Conservation (phyloP, 2,888 invertebrate species). For the Torymus texanus region DNA sequence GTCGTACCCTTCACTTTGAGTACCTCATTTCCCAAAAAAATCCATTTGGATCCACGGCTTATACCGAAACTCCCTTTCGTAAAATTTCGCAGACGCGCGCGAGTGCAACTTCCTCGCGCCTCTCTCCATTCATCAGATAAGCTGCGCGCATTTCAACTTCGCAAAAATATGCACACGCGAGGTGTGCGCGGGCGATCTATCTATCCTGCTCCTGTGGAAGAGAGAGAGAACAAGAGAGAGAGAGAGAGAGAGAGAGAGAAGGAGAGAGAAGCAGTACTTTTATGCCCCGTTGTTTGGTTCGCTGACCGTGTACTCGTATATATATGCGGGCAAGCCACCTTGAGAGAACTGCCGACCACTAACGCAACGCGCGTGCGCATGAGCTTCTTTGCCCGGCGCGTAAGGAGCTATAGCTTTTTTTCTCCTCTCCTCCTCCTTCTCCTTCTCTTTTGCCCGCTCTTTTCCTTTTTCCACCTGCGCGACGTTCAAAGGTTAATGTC, state of each 20-base stretch:
- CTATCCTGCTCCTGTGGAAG: no score
- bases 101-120: no score
- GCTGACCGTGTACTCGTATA: constrained; percentile 43
- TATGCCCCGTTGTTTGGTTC: constrained; percentile 46
- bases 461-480: constrained; percentile 56
- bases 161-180: no score
- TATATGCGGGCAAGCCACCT: constrained; percentile 35
- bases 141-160: no score
- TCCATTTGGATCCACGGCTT: no score
- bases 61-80: no score
- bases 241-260: no score
- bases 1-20: no score
- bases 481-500: constrained; percentile 55
- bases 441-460: constrained; percentile 14
- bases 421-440: background rate
- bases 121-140: no score
- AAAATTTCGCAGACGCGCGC: no score
- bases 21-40: no score
- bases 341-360: constrained; percentile 8
- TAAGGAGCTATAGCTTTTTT: constrained; percentile 11
- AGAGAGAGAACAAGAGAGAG: background rate
- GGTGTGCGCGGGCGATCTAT: no score
- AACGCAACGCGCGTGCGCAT: background rate
- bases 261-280: constrained; percentile 18
- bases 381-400: constrained; percentile 18